A percentile compares a stretch with the other conserved stretches of the same genome.
phyloP scores from a whole-genome alignment of 2,888 invertebrate genomes.

The Lasioglossum figueresi region DNA sequence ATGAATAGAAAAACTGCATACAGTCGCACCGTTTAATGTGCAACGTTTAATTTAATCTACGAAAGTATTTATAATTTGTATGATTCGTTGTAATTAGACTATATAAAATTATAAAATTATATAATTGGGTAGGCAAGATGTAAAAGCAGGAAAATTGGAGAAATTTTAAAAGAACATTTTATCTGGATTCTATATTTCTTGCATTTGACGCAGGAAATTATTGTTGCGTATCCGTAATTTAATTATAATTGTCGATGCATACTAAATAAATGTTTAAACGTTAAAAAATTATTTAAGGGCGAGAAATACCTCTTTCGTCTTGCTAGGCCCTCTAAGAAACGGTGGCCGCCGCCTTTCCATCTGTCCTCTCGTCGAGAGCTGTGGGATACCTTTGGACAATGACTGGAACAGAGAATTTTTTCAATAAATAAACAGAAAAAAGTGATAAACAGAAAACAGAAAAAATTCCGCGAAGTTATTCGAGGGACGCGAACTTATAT shows the following conservation, averaged over 20 bases:
- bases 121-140: too few species aligned
- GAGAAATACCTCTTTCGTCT: slow-evolving; percentile 78
- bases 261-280: neutral
- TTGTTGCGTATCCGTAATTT: too few species aligned
- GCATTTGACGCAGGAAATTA: too few species aligned
- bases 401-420: slow-evolving; percentile 65
- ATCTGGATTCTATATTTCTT: too few species aligned
- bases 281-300: neutral
- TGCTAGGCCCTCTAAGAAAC: slow-evolving; percentile 78
- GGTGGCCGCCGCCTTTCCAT: slow-evolving; percentile 82
- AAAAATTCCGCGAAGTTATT: neutral
- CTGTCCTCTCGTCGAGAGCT: slow-evolving; percentile 78
- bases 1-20: neutral
- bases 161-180: too few species aligned
- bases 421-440: neutral
- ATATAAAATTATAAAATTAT: too few species aligned
- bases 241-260: too few species aligned
- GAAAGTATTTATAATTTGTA: neutral
- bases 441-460: neutral
- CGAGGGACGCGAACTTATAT: neutral
- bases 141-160: too few species aligned
- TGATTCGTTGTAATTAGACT: neutral
- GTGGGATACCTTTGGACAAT: slow-evolving; percentile 75
- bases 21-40: neutral
- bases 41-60: neutral